A percentile compares a stretch with the other conserved stretches of the same genome.
Evolutionary conservation across 1,140 invertebrate genomes (phyloP).

Genomic region (Laupala kohalensis): DNA sequence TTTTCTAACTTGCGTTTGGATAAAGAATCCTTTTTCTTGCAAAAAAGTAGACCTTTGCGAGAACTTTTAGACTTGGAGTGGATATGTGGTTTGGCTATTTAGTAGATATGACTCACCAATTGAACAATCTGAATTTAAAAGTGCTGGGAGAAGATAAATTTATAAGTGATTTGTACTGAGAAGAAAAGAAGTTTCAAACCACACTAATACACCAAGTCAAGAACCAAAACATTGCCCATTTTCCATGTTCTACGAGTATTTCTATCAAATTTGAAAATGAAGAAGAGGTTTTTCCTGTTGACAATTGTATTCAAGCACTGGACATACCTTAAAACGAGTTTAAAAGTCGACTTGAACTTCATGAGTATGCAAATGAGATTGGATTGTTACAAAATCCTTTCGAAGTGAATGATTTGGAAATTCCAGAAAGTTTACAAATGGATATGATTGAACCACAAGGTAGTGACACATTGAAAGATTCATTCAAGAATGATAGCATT

Average conservation of each 20-base stretch:
- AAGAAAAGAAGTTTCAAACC: not conserved
- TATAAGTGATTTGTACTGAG: not conserved
- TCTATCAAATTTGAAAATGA: not conserved
- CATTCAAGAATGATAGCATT: not conserved
- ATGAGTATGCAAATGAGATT: not conserved
- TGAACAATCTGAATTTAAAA: not conserved
- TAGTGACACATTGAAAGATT: not conserved
- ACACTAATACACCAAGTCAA: not conserved
- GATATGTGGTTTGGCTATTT: not conserved
- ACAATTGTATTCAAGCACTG: not conserved
- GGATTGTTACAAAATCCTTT: not conserved
- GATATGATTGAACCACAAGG: not conserved
- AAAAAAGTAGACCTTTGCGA: not conserved
- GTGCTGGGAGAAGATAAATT: not conserved
- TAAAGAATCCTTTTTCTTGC: not conserved
- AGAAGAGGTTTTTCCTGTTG: not conserved
- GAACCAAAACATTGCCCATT: not conserved
- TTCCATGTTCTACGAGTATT: not conserved
- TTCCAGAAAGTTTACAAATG: not conserved
- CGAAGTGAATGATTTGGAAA: not conserved
- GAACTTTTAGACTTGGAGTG: not conserved
- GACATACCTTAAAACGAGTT: not conserved
- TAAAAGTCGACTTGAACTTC: not conserved
- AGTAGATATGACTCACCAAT: not conserved
- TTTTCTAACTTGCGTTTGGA: conserved; percentile 1